phyloP scores from a whole-genome alignment of 2,888 invertebrate genomes.

The Watsonalla binaria region DNA sequence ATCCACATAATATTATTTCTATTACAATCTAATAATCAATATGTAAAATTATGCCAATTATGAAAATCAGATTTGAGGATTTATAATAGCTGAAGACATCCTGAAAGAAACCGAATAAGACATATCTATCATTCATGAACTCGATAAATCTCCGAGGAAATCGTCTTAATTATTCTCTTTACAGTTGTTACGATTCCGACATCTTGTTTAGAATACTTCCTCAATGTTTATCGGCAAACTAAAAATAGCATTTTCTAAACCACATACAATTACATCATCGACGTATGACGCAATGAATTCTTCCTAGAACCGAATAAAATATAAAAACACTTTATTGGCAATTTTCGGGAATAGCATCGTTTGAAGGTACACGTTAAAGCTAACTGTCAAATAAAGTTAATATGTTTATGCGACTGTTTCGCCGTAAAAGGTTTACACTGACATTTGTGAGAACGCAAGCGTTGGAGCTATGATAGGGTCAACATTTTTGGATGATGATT shows the following conservation, averaged over 20 bases:
- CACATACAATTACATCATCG: not conserved
- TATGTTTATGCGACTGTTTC: conserved; percentile 57
- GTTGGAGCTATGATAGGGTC: conserved; percentile 35
- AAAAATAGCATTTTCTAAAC: not conserved
- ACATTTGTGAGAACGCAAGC: conserved; percentile 47
- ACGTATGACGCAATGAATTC: conserved; percentile 2
- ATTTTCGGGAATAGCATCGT: conserved; percentile 1
- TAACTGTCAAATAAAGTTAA: conserved; percentile 63
- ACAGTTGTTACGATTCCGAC: not conserved
- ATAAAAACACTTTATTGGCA: not conserved
- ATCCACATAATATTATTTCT: too few species aligned
- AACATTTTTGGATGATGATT: conserved; percentile 34
- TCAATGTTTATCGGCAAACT: not conserved
- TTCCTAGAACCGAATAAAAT: not conserved
- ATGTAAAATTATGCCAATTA: too few species aligned
- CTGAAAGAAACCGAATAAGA: too few species aligned
- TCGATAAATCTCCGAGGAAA: too few species aligned
- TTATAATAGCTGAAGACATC: too few species aligned
- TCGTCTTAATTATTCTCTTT: too few species aligned
- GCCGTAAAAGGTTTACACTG: conserved; percentile 47
- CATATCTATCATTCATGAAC: too few species aligned
- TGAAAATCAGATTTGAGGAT: too few species aligned
- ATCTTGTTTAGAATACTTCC: not conserved
- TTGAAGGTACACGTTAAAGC: conserved; percentile 38
- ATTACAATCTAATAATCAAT: too few species aligned